These are phyloP conservation scores for Paedocypris micromegethes DNA, from an alignment of 2,797 vertebrate genomes.

Conservation along the genomic window DNA sequence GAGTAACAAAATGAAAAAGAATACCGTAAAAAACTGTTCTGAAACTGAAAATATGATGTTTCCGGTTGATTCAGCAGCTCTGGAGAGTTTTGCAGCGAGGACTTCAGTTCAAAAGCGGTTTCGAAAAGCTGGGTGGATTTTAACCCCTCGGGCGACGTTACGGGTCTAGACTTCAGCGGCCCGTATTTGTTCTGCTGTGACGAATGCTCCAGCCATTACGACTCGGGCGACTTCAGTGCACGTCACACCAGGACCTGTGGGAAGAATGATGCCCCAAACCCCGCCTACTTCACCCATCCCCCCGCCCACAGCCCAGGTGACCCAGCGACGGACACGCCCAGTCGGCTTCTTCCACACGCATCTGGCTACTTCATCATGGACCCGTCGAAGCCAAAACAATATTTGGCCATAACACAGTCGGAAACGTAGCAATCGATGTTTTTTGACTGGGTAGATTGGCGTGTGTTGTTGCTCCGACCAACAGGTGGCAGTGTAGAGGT, in stretches of 20 bases:
- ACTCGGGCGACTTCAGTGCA: neutral
- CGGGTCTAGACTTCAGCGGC: constrained; percentile 62
- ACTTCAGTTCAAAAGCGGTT: neutral
- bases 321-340: constrained; percentile 18
- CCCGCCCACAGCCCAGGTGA: constrained; percentile 27
- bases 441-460: neutral
- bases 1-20: no score
- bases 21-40: no score
- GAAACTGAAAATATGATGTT: no score
- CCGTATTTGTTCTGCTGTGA: constrained; percentile 63
- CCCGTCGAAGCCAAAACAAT: constrained; percentile 2
- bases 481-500: constrained; percentile 49
- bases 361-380: constrained; percentile 57
- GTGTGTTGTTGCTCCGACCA: constrained; percentile 30
- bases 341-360: constrained; percentile 34
- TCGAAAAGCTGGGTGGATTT: constrained; percentile 4
- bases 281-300: neutral
- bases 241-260: constrained; percentile 20
- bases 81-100: neutral
- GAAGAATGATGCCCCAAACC: constrained; percentile 12
- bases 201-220: constrained; percentile 37
- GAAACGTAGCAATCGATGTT: neutral
- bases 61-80: constrained; percentile 49
- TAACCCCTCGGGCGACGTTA: constrained; percentile 34
- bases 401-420: constrained; percentile 29